phyloP scores from a whole-genome alignment of 2,888 invertebrate species.

The Melinaea marsaeus region DNA sequence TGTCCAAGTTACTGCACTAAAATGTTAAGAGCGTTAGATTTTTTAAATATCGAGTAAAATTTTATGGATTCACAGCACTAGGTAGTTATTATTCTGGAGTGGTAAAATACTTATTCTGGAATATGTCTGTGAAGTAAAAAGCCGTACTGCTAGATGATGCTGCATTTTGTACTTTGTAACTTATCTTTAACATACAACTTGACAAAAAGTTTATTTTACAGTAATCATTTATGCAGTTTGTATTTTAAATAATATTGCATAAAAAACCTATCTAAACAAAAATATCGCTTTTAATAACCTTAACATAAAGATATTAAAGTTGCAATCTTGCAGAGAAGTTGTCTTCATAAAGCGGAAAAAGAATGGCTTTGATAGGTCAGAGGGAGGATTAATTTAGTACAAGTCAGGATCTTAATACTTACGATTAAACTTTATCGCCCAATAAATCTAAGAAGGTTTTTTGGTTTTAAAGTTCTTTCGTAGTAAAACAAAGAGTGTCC shows the following conservation, averaged over 20 bases:
- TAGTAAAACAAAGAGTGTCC: neutral
- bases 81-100: no score
- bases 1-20: slow-evolving; percentile 51
- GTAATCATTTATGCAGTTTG: no score
- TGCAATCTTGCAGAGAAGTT: slow-evolving; percentile 45
- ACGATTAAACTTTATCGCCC: slow-evolving; percentile 21
- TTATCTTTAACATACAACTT: no score
- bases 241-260: no score
- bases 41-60: no score
- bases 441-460: neutral
- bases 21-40: no score
- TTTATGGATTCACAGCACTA: no score
- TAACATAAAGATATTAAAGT: slow-evolving; percentile 43
- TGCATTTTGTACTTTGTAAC: no score
- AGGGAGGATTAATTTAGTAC: slow-evolving; percentile 43
- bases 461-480: neutral
- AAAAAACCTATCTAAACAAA: neutral
- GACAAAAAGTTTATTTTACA: no score
- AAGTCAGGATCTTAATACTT: slow-evolving; percentile 18
- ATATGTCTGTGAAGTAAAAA: no score
- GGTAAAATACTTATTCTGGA: no score
- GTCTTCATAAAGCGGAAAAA: slow-evolving; percentile 45
- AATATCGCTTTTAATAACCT: neutral
- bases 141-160: no score
- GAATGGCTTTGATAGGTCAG: slow-evolving; percentile 41